A percentile compares a stretch with the other conserved stretches of the same genome.
Evolutionary conservation across 2,888 invertebrate species (phyloP).

Genomic region (Leptothorax acervorum): DNA sequence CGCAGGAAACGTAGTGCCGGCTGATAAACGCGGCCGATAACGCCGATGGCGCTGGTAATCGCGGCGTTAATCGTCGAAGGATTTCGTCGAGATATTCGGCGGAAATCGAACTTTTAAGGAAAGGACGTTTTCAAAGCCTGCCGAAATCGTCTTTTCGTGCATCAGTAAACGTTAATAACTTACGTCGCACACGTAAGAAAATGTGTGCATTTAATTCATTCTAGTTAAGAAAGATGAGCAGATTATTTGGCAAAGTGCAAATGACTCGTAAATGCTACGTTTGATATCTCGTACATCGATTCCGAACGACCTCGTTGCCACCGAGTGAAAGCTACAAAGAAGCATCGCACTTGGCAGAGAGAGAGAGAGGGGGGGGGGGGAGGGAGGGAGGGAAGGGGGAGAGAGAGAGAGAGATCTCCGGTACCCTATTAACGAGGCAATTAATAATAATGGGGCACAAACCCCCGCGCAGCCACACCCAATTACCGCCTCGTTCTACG

Average conservation of each 20-base stretch:
- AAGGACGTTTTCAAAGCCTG: too few species aligned
- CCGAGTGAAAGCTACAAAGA: not conserved
- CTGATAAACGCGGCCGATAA: constrained; percentile 65
- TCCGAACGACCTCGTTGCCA: not conserved
- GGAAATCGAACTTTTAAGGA: constrained; percentile 40
- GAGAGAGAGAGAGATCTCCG: constrained; percentile 22
- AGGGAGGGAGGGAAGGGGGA: not conserved
- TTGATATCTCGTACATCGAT: not conserved
- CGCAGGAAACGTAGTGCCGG: constrained; percentile 48
- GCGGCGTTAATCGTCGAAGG: constrained; percentile 46
- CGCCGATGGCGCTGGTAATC: constrained; percentile 42
- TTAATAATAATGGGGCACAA: constrained; percentile 61
- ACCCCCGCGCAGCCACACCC: constrained; percentile 42
- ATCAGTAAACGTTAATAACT: not conserved
- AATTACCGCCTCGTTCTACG: constrained; percentile 45
- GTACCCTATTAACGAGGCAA: constrained; percentile 55
- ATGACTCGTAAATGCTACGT: not conserved
- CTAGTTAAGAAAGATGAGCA: not conserved
- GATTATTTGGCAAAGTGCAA: not conserved
- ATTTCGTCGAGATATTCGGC: constrained; percentile 19
- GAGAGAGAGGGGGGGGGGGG: too few species aligned
- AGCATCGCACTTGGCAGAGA: not conserved
- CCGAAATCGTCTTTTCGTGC: not conserved
- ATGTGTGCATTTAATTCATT: not conserved
- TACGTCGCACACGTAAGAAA: not conserved